These are phyloP conservation scores for Ormia ochracea DNA, from an alignment of 2,888 invertebrate species.

Conservation along the genomic window DNA sequence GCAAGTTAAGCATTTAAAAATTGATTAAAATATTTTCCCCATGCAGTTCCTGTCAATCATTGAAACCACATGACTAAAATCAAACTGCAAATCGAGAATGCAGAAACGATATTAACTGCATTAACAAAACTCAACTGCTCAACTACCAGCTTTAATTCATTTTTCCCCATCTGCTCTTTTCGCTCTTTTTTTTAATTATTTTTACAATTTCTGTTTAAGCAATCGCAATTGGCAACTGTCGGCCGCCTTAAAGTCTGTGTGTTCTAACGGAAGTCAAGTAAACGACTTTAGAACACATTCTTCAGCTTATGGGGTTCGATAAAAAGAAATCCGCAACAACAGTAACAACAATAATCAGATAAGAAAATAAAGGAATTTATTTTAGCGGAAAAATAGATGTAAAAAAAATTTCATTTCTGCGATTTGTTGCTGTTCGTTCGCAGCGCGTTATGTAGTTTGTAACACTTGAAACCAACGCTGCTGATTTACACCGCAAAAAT, in stretches of 20 bases:
- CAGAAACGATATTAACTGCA: slow-evolving; percentile 34
- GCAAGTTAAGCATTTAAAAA: not conserved
- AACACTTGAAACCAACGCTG: slow-evolving; percentile 1
- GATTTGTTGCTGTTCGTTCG: not conserved
- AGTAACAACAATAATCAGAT: too few relatives aligned
- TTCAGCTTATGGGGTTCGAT: slow-evolving; percentile 15
- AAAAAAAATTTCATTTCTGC: not conserved
- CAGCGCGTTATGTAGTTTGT: not conserved
- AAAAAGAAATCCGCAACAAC: not conserved
- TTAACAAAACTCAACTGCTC: slow-evolving; percentile 11
- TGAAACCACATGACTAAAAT: not conserved
- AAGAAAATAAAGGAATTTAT: not conserved
- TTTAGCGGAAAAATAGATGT: slow-evolving; percentile 4
- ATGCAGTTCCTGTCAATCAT: not conserved
- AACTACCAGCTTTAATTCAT: slow-evolving; percentile 11
- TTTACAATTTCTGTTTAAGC: not conserved
- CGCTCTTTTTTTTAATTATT: not conserved
- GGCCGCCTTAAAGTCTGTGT: slow-evolving; percentile 48
- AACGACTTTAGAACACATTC: slow-evolving; percentile 9
- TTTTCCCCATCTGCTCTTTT: not conserved
- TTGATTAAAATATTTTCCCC: slow-evolving; percentile 1
- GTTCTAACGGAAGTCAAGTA: slow-evolving; percentile 40
- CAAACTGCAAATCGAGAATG: not conserved
- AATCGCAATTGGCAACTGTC: slow-evolving; percentile 3
- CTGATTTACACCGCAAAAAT: slow-evolving; percentile 22